Evolutionary conservation across 2,888 invertebrate genomes (phyloP).

Genomic region (Embidobia sp.): DNA sequence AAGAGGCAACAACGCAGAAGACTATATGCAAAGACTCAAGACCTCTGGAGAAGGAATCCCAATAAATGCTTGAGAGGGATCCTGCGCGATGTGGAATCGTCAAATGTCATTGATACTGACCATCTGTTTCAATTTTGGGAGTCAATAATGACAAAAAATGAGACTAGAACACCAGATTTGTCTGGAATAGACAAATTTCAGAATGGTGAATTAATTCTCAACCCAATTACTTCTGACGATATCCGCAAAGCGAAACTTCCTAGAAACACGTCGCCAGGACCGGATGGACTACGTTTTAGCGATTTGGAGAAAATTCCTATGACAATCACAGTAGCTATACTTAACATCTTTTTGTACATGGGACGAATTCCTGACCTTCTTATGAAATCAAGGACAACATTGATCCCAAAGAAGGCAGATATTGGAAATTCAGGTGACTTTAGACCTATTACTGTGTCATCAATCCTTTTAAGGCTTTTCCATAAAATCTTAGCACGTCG

Average conservation of each 20-base stretch:
- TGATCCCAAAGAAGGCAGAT: slow-evolving; percentile 40
- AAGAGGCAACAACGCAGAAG: too few species aligned
- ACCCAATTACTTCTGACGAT: neutral
- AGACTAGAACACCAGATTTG: too few species aligned
- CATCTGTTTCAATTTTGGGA: too few species aligned
- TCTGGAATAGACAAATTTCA: too few species aligned
- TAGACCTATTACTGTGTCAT: slow-evolving; percentile 35
- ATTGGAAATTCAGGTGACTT: slow-evolving; percentile 5
- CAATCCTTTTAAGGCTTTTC: slow-evolving; percentile 21
- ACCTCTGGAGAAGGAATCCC: too few species aligned
- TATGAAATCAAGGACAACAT: slow-evolving; percentile 51
- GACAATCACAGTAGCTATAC: neutral
- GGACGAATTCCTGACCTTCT: slow-evolving; percentile 68
- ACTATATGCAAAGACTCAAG: too few species aligned
- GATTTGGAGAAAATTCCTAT: slow-evolving; percentile 54
- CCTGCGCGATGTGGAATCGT: too few species aligned
- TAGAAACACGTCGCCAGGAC: slow-evolving; percentile 58
- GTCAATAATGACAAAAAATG: too few species aligned
- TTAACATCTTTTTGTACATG: slow-evolving; percentile 28
- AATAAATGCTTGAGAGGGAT: too few species aligned
- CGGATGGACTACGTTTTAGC: slow-evolving; percentile 66
- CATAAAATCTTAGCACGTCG: slow-evolving; percentile 63
- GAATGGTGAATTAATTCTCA: too few species aligned
- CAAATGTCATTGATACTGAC: too few species aligned
- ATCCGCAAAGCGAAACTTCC: slow-evolving; percentile 9